These are phyloP conservation scores for Mustelus asterias DNA, from an alignment of 2,113 vertebrate species.

Conservation along the genomic window DNA sequence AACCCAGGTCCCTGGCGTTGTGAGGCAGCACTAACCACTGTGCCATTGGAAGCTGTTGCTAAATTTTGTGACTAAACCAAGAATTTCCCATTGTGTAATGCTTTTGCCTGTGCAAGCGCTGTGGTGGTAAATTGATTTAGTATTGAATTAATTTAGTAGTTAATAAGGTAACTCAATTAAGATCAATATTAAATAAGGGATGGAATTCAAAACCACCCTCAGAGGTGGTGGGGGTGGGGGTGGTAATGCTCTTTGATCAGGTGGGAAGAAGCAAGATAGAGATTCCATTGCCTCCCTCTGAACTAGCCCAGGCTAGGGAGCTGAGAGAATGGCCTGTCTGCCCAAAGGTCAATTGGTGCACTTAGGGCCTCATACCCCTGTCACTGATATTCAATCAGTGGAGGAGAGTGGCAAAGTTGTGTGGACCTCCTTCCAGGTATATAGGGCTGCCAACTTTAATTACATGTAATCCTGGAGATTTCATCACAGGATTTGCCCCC, in stretches of 20 bases:
- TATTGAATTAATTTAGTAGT: not conserved
- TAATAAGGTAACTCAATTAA: not conserved
- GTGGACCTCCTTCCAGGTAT: too few species aligned
- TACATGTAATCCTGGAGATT: too few species aligned
- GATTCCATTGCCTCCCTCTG: not conserved
- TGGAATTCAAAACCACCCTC: not conserved
- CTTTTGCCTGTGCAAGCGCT: not conserved
- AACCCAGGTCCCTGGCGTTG: too few species aligned
- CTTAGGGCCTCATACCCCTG: not conserved
- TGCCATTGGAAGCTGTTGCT: not conserved
- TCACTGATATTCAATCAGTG: not conserved
- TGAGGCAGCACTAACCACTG: too few species aligned
- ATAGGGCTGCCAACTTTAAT: too few species aligned
- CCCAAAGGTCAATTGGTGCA: not conserved
- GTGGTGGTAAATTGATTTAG: not conserved
- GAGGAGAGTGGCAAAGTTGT: not conserved
- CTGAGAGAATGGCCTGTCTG: too few species aligned
- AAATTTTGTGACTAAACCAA: not conserved
- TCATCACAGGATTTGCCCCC: too few species aligned
- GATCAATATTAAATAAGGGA: not conserved
- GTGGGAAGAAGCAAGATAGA: not conserved
- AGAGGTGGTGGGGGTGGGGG: too few species aligned
- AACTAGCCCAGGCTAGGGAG: not conserved
- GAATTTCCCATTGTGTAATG: not conserved
- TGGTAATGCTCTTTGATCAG: not conserved